Conservation (phyloP, 2,797 vertebrate species). For the Trachops cirrhosus region DNA sequence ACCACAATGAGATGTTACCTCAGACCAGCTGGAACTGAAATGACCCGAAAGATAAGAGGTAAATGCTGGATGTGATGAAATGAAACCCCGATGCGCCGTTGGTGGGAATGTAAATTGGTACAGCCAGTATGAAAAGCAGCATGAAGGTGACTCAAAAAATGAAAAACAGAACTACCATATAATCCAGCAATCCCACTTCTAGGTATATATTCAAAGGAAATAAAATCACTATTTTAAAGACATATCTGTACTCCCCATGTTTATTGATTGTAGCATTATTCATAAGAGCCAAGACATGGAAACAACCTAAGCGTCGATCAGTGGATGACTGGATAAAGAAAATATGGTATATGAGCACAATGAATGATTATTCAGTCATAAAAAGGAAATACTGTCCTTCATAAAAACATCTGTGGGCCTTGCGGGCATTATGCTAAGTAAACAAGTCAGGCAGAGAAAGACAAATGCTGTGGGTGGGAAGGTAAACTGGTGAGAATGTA, state of each 20-base stretch:
- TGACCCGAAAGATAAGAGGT: not conserved
- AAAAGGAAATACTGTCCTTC: not conserved
- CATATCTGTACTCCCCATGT: not conserved
- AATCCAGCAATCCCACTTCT: not conserved
- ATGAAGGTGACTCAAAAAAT: not conserved
- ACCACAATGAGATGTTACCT: not conserved
- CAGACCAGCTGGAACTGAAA: not conserved
- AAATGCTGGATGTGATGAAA: not conserved
- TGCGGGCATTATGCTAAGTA: not conserved
- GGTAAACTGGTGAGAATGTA: not conserved
- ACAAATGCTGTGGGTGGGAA: not conserved
- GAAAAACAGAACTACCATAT: not conserved
- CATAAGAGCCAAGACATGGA: not conserved
- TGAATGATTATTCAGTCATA: not conserved
- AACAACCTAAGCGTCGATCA: not conserved
- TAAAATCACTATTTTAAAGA: not conserved
- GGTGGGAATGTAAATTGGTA: not conserved
- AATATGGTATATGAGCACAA: not conserved
- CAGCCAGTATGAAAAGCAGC: not conserved
- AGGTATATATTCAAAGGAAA: not conserved
- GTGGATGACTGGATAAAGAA: not conserved
- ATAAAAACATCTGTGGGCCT: not conserved
- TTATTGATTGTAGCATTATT: not conserved
- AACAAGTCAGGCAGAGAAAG: not conserved
- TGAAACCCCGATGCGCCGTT: not conserved